Conservation (phyloP, 2,888 invertebrate genomes). For the Eupsilia transversa region DNA sequence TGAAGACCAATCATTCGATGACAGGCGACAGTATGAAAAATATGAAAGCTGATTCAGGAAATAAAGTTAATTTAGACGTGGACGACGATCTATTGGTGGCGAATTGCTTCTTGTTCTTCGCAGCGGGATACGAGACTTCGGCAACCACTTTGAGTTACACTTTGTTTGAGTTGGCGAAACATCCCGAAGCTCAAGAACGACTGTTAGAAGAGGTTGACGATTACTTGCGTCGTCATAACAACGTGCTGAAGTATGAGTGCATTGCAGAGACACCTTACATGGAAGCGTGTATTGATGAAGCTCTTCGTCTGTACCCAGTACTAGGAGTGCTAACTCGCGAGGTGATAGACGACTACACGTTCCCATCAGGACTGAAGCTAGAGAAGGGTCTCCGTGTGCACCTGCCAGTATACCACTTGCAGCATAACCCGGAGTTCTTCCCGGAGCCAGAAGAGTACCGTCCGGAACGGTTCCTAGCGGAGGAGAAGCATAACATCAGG, state of each 20-base stretch:
- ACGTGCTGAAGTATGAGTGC: constrained; percentile 72
- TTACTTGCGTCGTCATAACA: constrained; percentile 69
- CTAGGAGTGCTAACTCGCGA: constrained; percentile 77
- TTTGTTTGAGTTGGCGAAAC: constrained; percentile 77
- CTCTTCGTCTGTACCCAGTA: constrained; percentile 80
- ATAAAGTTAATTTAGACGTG: constrained; percentile 73
- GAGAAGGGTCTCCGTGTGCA: constrained; percentile 80
- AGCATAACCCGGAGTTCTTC: constrained; percentile 77
- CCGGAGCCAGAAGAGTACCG: constrained; percentile 77
- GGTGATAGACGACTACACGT: constrained; percentile 76
- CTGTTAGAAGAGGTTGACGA: constrained; percentile 74
- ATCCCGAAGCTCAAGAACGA: constrained; percentile 69
- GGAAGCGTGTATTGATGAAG: constrained; percentile 77
- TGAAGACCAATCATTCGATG: constrained; percentile 71
- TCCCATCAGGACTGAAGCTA: constrained; percentile 76
- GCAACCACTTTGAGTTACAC: constrained; percentile 72
- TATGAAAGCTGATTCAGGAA: constrained; percentile 65
- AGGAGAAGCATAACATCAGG: constrained; percentile 72
- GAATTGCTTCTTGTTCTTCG: constrained; percentile 88
- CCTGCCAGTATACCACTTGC: constrained; percentile 79
- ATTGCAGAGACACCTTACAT: constrained; percentile 73
- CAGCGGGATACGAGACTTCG: constrained; percentile 80
- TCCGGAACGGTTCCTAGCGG: constrained; percentile 80
- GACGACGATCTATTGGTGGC: constrained; percentile 86
- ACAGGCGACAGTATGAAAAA: constrained; percentile 75